These are phyloP conservation scores for Dicrurus megarhynchus DNA, from an alignment of 2,113 vertebrate genomes.

Conservation along the genomic window DNA sequence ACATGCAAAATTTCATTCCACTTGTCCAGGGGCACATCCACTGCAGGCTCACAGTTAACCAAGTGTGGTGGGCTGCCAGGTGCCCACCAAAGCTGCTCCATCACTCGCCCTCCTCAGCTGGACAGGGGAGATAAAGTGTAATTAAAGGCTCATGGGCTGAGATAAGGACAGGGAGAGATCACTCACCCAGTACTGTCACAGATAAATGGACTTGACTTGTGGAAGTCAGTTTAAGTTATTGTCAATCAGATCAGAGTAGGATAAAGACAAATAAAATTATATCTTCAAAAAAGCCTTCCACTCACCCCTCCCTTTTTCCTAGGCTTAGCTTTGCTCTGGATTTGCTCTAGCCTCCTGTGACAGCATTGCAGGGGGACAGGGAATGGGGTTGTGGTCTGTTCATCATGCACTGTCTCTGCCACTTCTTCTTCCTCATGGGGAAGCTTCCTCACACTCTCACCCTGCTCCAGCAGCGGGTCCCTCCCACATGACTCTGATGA, in stretches of 20 bases:
- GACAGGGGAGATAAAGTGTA: not conserved
- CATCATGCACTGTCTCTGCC: not conserved
- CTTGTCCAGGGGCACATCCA: not conserved
- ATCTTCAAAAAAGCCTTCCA: not conserved
- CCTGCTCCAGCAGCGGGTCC: not conserved
- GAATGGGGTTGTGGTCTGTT: not conserved
- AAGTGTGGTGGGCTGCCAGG: not conserved
- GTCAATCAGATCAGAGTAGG: not conserved
- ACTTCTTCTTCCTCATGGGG: not conserved
- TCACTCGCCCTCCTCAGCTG: not conserved
- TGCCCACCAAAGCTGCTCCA: not conserved
- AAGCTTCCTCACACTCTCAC: not conserved
- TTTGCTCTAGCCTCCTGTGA: not conserved
- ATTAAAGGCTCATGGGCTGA: not conserved
- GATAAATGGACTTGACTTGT: not conserved
- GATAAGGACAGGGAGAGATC: not conserved
- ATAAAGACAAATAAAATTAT: not conserved
- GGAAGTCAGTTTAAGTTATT: not conserved
- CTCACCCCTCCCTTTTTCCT: not conserved
- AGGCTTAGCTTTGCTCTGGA: not conserved
- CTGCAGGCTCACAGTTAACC: not conserved
- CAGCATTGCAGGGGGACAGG: not conserved
- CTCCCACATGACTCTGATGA: not conserved
- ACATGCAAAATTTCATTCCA: not conserved
- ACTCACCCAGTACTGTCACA: fast-evolving